These are phyloP conservation scores for Microplitis deprimator DNA, from an alignment of 2,888 invertebrate species.

Conservation along the genomic window DNA sequence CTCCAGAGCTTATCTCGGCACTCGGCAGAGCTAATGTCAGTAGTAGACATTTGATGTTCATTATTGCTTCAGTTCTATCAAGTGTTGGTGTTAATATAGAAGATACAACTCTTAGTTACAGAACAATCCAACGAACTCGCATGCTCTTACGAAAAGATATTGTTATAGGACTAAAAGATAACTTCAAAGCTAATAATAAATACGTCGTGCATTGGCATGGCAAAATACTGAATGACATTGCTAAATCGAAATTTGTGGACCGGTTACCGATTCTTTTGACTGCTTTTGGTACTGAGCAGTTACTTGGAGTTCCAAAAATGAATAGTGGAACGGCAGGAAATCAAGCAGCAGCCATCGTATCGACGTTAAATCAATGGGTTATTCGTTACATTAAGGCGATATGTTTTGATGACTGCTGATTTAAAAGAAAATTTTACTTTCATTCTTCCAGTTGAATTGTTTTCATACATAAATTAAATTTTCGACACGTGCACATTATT, in stretches of 20 bases:
- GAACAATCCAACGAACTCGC: constrained; percentile 45
- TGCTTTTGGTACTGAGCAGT: constrained; percentile 36
- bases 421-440: too few relatives aligned
- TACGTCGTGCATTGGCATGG: constrained; percentile 47
- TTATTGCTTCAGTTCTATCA: constrained; percentile 36
- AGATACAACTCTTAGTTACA: constrained; percentile 40
- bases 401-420: too few relatives aligned
- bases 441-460: too few relatives aligned
- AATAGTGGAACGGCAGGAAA: constrained; percentile 19
- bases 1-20: constrained; percentile 40
- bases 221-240: constrained; percentile 14
- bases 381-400: too few relatives aligned
- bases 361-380: constrained; percentile 12
- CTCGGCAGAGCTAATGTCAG: constrained; percentile 43
- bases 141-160: constrained; percentile 42
- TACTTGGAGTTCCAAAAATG: constrained; percentile 38
- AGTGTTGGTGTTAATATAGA: constrained; percentile 36
- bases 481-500: too few relatives aligned
- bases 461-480: too few relatives aligned
- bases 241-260: constrained; percentile 17
- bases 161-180: constrained; percentile 41
- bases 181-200: constrained; percentile 42
- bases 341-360: constrained; percentile 30
- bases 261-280: constrained; percentile 38
- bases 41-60: constrained; percentile 43